Percentiles rank a stretch among this genome's conserved stretches.
phyloP scores from a whole-genome alignment of 37 sponge, comb jelly and placozoan genomes.

The Mnemiopsis leidyi region DNA sequence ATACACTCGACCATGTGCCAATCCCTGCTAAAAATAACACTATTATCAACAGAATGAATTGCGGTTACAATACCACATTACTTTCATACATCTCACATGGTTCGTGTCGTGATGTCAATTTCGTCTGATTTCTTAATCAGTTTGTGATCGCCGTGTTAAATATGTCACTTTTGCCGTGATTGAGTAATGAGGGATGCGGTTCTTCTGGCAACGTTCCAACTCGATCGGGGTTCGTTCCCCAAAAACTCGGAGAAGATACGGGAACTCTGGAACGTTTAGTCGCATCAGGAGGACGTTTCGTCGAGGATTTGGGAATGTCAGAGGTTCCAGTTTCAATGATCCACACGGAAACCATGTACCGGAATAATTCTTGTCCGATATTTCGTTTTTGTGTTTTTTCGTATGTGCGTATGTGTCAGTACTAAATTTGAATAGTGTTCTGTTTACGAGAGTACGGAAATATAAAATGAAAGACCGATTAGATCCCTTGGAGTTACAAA shows the following conservation, averaged over 20 bases:
- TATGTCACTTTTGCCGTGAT: not conserved
- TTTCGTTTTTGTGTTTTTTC: not conserved
- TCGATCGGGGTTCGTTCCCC: not conserved
- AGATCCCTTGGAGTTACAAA: too few relatives aligned
- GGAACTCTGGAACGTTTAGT: not conserved
- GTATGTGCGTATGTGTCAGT: too few relatives aligned
- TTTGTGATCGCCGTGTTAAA: too few relatives aligned
- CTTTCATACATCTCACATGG: not conserved
- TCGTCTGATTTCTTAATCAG: not conserved
- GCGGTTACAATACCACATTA: not conserved
- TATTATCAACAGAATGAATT: not conserved
- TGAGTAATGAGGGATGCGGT: conserved; percentile 16
- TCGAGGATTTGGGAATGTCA: not conserved
- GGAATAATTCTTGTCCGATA: not conserved
- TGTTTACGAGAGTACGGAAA: too few relatives aligned
- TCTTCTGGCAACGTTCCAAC: conserved; percentile 15
- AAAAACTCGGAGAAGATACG: not conserved
- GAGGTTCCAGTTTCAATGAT: not conserved
- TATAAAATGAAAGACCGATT: too few relatives aligned
- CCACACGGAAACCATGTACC: not conserved
- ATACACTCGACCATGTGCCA: too few relatives aligned
- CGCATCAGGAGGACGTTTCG: not conserved
- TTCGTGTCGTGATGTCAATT: not conserved
- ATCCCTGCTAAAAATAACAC: not conserved
- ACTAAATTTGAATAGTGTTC: too few relatives aligned